Percentiles rank a stretch among this genome's conserved stretches.
Evolutionary conservation across 2,797 vertebrate genomes (phyloP).

Genomic region (Macrochelys suwanniensis): DNA sequence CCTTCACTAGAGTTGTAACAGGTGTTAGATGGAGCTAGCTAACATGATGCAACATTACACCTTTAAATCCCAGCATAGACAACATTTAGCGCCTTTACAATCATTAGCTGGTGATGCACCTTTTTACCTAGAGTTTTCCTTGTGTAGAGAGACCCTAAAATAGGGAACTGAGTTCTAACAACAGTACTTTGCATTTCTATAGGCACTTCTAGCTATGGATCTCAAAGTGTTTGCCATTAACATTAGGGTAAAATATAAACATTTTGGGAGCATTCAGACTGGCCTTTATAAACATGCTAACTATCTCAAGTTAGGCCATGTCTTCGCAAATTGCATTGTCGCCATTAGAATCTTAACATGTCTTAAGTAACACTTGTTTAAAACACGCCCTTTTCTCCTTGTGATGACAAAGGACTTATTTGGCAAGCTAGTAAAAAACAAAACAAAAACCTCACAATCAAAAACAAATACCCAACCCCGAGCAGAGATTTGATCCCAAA

Average conservation of each 20-base stretch:
- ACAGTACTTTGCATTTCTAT: not conserved
- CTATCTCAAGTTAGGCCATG: not conserved
- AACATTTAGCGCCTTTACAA: not conserved
- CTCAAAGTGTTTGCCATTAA: not conserved
- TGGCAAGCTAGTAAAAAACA: not conserved
- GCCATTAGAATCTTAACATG: no score
- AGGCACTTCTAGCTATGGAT: not conserved
- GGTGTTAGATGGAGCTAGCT: not conserved
- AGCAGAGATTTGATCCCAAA: not conserved
- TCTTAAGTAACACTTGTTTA: not conserved
- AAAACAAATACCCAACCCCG: not conserved
- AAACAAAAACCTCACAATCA: not conserved
- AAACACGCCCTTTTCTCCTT: not conserved
- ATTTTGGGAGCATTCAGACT: fast-evolving
- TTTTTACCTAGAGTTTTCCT: not conserved
- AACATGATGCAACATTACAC: not conserved
- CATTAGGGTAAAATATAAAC: not conserved
- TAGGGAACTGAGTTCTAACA: not conserved
- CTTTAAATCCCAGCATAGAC: not conserved
- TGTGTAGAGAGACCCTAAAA: fast-evolving
- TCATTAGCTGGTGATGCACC: not conserved
- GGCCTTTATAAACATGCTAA: not conserved
- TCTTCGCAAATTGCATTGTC: not conserved
- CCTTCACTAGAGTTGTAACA: not conserved
- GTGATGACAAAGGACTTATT: not conserved